Evolutionary conservation across 2,113 vertebrate species (phyloP).

Genomic region (Channa argus): DNA sequence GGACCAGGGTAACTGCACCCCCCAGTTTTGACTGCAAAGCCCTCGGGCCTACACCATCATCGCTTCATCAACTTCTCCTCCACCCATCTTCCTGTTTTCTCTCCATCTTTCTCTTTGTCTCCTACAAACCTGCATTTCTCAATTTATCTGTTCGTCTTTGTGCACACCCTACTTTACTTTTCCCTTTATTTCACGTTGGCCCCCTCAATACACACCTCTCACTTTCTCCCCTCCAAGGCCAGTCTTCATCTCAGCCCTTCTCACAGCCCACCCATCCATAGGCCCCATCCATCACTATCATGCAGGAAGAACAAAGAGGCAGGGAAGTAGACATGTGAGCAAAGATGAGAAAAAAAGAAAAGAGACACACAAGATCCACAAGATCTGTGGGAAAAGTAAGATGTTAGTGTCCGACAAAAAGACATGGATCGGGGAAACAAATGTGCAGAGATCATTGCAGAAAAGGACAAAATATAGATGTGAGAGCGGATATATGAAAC

Average conservation of each 20-base stretch:
- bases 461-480: slow-evolving; percentile 10
- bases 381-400: slow-evolving; percentile 47
- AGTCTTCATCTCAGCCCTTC: slow-evolving; percentile 70
- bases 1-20: slow-evolving; percentile 29
- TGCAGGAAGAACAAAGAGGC: slow-evolving; percentile 45
- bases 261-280: slow-evolving; percentile 76
- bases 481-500: slow-evolving; percentile 24
- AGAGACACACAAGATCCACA: slow-evolving; percentile 42
- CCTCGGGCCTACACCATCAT: slow-evolving; percentile 34
- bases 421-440: slow-evolving; percentile 6
- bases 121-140: slow-evolving; percentile 17
- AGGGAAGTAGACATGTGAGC: slow-evolving; percentile 33
- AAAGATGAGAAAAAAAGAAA: slow-evolving; percentile 34
- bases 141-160: slow-evolving; percentile 33
- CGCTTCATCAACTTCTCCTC: slow-evolving; percentile 3
- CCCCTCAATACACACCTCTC: slow-evolving; percentile 15
- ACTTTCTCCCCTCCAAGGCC: slow-evolving; percentile 74
- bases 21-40: slow-evolving; percentile 23
- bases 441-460: slow-evolving; percentile 15
- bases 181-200: slow-evolving; percentile 25
- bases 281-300: slow-evolving; percentile 81
- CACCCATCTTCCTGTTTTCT: slow-evolving; percentile 29
- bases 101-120: background rate
- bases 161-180: slow-evolving; percentile 34
- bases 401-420: slow-evolving; percentile 39